Conservation (phyloP, 1,140 invertebrate species). For the Panulirus ornatus region DNA sequence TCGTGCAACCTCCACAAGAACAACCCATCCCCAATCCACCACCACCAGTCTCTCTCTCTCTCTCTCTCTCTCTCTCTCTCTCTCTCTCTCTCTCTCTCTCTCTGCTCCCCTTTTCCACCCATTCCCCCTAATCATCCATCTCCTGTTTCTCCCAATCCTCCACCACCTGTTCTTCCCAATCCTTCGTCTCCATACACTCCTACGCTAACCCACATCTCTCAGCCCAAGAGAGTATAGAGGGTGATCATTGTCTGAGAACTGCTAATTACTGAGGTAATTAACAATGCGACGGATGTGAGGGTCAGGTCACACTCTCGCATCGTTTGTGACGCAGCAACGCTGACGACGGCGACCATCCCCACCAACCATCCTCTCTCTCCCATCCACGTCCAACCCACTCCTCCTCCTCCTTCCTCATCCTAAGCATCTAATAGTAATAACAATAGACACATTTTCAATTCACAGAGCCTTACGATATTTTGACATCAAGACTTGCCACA, state of each 20-base stretch:
- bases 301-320: not conserved
- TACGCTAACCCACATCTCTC: not conserved
- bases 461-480: too few species aligned
- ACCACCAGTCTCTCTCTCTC: too few species aligned
- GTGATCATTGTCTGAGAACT: not conserved
- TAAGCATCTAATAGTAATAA: too few species aligned
- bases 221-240: not conserved
- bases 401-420: too few species aligned
- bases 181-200: not conserved
- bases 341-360: too few species aligned
- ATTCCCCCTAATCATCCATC: not conserved
- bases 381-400: too few species aligned
- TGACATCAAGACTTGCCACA: too few species aligned
- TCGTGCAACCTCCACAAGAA: not conserved
- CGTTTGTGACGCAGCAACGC: not conserved
- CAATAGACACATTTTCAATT: too few species aligned
- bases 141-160: not conserved
- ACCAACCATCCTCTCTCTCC: too few species aligned
- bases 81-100: constrained; percentile 5
- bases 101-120: not conserved
- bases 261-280: not conserved
- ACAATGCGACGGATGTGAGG: not conserved
- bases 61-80: constrained; percentile 27
- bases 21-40: not conserved
- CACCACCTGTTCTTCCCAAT: not conserved